Base-by-base conservation (phyloP, 2,113 vertebrate species). In the Corythornis cristatus region DNA sequence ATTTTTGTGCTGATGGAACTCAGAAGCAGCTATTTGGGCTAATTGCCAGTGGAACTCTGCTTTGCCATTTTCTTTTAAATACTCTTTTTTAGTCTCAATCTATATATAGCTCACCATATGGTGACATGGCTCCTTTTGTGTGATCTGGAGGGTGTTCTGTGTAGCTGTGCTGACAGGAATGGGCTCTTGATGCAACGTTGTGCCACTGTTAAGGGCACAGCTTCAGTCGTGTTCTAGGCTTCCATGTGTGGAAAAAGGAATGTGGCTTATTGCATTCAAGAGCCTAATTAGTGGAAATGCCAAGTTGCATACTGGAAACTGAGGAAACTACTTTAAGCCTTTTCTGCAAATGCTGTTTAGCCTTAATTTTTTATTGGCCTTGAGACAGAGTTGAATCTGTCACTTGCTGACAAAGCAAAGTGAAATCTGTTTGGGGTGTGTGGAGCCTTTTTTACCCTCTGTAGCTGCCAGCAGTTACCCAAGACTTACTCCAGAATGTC, bases 61-160 rank as follows among this genome's bases (percentile, higher is more conserved):
- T 84, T 81, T 67, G 51, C 66, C 18, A 1, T 58, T 85, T 17
- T 16, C 26, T 57, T 65, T 18, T 14, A 75, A 56, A 21, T 21
- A 35, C 45, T 1, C 1, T 83, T 5, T 70, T 46, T 18, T 13
- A 43, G 45, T 81, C 25, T 28, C 15, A 2, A 45, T 78, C 37
- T 53, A 2, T 12, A 1, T 43, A 9, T 2, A 80, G n/a, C 25
- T 83, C 21, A 31, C 25, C 35, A 4, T 33, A 2, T 12, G 50
- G 40, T 65, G 54, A 16, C n/a, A 3, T 0, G 1, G 58, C 16
- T 70, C 46, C 42, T 46, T 25, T 40, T 0, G 2, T 2, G 3
- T 23, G 31, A 29, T 9, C 40, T 42, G 3, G 19, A 66, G 51
- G 46, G 14, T 15, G 40, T 87, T 45, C 77, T 46, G 43, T 19